Percentiles rank a stretch among this genome's conserved stretches.
Conservation (phyloP, 1,140 invertebrate species). For the Proales similis region DNA sequence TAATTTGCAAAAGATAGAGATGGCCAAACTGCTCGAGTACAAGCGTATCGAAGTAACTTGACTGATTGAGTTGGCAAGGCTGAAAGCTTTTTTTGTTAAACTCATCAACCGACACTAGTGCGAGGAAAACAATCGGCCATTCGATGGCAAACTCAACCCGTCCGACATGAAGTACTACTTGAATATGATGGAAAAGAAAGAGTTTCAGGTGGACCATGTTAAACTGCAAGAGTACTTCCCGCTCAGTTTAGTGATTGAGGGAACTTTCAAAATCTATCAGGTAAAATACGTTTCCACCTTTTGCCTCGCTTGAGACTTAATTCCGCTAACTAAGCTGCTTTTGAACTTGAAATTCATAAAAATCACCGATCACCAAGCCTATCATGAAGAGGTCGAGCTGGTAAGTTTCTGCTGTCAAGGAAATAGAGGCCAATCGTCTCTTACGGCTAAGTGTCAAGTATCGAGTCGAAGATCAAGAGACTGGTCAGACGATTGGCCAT, state of each 20-base stretch:
- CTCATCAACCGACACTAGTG: conserved; percentile 46
- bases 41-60: conserved; percentile 55
- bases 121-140: conserved; percentile 51
- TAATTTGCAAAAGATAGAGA: conserved; percentile 53
- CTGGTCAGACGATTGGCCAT: conserved; percentile 54
- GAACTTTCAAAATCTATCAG: conserved; percentile 57
- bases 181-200: conserved; percentile 54
- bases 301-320: not conserved
- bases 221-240: conserved; percentile 58
- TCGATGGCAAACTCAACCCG: conserved; percentile 54
- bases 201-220: conserved; percentile 57
- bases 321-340: conserved; percentile 45
- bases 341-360: conserved; percentile 55
- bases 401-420: conserved; percentile 46
- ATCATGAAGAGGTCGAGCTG: conserved; percentile 57
- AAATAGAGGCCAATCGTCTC: not conserved
- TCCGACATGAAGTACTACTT: conserved; percentile 57
- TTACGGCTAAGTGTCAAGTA: conserved; percentile 43
- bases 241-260: conserved; percentile 54
- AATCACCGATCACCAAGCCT: conserved; percentile 51
- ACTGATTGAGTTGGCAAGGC: not conserved
- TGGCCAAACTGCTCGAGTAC: conserved; percentile 51
- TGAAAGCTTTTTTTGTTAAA: not conserved
- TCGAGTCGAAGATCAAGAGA: conserved; percentile 51
- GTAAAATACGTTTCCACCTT: conserved; percentile 40